Percentiles rank a stretch among this genome's conserved stretches.
Conservation (phyloP, 2,113 vertebrate species). For the Phainopepla nitens region DNA sequence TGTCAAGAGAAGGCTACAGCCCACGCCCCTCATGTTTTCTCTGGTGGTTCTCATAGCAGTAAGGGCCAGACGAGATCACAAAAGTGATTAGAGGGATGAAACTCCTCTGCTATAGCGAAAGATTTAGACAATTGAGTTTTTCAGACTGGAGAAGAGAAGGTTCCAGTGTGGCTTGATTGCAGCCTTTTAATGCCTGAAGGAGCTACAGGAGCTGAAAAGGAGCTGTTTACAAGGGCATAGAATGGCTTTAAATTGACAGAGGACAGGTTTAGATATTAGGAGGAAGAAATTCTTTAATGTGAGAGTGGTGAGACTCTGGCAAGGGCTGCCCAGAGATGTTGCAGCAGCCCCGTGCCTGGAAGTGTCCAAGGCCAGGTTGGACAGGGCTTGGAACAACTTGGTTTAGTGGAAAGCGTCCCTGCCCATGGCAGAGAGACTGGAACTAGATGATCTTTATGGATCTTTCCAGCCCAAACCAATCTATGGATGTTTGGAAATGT, state of each 20-base stretch:
- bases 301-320: background rate
- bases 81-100: background rate
- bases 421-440: background rate
- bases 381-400: background rate
- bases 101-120: background rate
- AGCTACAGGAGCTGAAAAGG: background rate
- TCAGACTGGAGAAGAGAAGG: background rate
- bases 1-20: background rate
- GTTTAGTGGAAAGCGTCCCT: background rate
- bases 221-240: background rate
- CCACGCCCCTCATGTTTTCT: background rate
- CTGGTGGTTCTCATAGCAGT: background rate
- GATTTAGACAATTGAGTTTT: background rate
- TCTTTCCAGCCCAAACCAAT: background rate
- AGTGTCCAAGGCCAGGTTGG: background rate
- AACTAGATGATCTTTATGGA: background rate
- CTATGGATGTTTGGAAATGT: background rate
- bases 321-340: background rate
- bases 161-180: background rate
- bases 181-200: background rate
- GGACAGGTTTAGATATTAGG: background rate
- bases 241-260: background rate
- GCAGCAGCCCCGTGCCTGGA: background rate
- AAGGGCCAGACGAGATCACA: background rate
- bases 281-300: background rate